Evolutionary conservation across 2,888 invertebrate genomes (phyloP), one percentile per base, ranked within the genome.

Genomic region (Ypsolopha sequella): DNA sequence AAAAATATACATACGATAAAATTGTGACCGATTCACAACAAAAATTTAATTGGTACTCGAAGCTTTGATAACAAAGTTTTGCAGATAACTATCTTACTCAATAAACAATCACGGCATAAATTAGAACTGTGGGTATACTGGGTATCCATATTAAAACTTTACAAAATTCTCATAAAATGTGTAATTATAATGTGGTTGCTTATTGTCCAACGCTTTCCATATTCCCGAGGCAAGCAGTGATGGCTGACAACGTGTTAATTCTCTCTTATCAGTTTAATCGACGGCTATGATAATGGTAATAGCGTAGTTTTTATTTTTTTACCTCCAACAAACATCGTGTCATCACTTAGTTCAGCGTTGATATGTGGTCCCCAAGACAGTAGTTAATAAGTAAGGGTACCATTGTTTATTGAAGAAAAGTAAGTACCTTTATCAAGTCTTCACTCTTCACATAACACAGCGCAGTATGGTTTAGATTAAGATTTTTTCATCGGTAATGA

Each of bases 281-380:
- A 63, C 63, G 60, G 59, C 71, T 66, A 72, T 73, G 69, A 74
- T 76, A 75, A 75, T 69, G 72, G 64, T 77, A 79, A 80, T 78
- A 71, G 68, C 70, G 68, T 68, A 70, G 72, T 75, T 71, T 72
- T 64, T 68, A 69, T 64, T 58, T 62, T 24, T 58, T 62, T 70
- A 10, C 61, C 64, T 60, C 66, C 66, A 56, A 61, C 58, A 60
- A 60, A 55, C 58, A 55, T 58, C 11, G 41, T 34, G 46, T 46
- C 34, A n/a, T 46, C 51, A 51, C 46, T 39, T 46, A 43, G 51
- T 45, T 34, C 36, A 13, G 43, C 43, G 14, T 41, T 41, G 11
- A 35, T 52, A 48, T 47, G 38, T 36, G 36, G 47, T 36, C 47
- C 35, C 39, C 47, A 13, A 36, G 36, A 24, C 45, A 34, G 24